A percentile compares a stretch with the other conserved stretches of the same genome.
These are phyloP conservation scores for Oriolus oriolus DNA, from an alignment of 2,113 vertebrate genomes.

Conservation along the genomic window DNA sequence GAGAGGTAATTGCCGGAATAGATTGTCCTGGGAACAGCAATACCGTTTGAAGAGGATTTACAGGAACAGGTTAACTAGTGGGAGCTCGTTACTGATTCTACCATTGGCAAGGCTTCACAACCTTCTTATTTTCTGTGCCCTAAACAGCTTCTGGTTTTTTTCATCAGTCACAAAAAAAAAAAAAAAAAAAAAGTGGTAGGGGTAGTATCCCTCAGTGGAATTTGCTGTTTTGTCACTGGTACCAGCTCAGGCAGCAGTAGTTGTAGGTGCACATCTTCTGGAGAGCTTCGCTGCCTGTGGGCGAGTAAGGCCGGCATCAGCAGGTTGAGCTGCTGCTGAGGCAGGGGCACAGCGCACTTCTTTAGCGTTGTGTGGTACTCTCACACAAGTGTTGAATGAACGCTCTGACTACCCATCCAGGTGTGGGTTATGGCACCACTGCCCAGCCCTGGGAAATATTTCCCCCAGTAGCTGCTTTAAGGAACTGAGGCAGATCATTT, in stretches of 20 bases:
- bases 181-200: background rate
- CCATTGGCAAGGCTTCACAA: background rate
- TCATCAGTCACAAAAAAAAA: background rate
- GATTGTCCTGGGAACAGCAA: background rate
- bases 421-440: background rate
- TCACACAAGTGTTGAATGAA: accelerated
- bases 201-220: background rate
- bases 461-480: background rate
- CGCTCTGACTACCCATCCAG: accelerated
- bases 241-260: background rate
- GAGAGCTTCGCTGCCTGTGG: background rate
- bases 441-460: background rate
- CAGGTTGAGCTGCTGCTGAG: background rate
- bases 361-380: background rate
- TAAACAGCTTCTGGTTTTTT: background rate
- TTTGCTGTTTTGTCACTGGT: background rate
- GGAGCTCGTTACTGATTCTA: background rate
- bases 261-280: background rate
- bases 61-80: background rate
- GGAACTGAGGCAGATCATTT: background rate
- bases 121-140: background rate
- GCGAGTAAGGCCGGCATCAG: background rate
- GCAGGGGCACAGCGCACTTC: accelerated
- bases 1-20: background rate
- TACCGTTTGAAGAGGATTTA: accelerated